These are phyloP conservation scores for Pipistrellus pygmaeus DNA, from an alignment of 2,797 vertebrate genomes.

Conservation along the genomic window DNA sequence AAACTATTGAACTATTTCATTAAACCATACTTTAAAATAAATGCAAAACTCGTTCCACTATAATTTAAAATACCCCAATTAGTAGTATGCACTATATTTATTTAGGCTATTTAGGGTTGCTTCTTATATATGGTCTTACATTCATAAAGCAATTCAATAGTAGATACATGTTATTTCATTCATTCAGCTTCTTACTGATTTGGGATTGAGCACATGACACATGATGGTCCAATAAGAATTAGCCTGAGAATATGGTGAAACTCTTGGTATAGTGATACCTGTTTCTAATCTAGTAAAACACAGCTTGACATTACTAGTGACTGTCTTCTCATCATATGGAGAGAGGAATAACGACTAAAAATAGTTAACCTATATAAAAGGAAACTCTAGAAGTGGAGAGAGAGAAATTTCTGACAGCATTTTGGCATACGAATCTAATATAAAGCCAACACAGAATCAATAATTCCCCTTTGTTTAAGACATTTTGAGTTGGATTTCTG, in stretches of 20 bases:
- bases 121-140: not conserved
- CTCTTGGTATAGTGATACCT: not conserved
- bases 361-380: slow-evolving; percentile 32
- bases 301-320: not conserved
- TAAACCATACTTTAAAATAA: slow-evolving; percentile 16
- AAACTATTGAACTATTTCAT: not conserved
- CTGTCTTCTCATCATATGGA: not conserved
- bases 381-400: not conserved
- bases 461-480: not conserved
- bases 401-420: slow-evolving; percentile 23
- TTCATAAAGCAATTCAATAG: slow-evolving; percentile 8
- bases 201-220: not conserved
- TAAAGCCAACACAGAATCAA: slow-evolving; percentile 9
- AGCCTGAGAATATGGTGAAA: not conserved
- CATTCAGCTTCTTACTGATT: not conserved
- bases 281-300: not conserved
- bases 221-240: not conserved
- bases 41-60: not conserved
- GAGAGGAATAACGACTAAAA: not conserved
- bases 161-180: not conserved
- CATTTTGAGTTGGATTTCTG: not conserved
- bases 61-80: slow-evolving; percentile 2
- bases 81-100: slow-evolving; percentile 9
- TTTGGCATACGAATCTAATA: slow-evolving; percentile 29
- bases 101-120: slow-evolving; percentile 8